phyloP scores from a whole-genome alignment of 2,113 vertebrate species.

The Nycticorax nycticorax region DNA sequence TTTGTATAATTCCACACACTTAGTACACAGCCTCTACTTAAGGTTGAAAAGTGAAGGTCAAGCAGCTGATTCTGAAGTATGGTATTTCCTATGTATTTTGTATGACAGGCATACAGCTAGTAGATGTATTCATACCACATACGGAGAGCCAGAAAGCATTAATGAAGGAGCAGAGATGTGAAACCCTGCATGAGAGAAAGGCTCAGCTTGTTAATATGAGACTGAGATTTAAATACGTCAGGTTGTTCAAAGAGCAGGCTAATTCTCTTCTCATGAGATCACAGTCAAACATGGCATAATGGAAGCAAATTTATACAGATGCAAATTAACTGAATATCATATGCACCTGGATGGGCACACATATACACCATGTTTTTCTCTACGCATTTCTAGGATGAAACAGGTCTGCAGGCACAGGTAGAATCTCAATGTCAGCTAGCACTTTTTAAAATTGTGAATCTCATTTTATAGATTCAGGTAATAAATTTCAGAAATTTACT shows the following conservation, averaged over 20 bases:
- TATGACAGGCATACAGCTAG: neutral
- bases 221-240: neutral
- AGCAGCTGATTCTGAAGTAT: neutral
- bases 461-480: neutral
- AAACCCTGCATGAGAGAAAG: neutral
- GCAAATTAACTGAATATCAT: neutral
- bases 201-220: neutral
- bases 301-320: neutral
- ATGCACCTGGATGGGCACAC: neutral
- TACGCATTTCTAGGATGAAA: neutral
- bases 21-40: neutral
- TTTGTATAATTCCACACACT: neutral
- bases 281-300: neutral
- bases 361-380: accelerated
- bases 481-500: neutral
- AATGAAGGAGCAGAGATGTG: neutral
- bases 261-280: neutral
- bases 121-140: neutral
- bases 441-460: neutral
- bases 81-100: too few relatives aligned
- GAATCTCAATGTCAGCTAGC: neutral
- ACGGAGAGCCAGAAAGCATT: neutral
- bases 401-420: neutral
- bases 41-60: neutral
- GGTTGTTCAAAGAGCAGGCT: neutral